These are phyloP conservation scores for Drosophila prostipennis DNA, from an alignment of 2,888 invertebrate species.

Conservation along the genomic window DNA sequence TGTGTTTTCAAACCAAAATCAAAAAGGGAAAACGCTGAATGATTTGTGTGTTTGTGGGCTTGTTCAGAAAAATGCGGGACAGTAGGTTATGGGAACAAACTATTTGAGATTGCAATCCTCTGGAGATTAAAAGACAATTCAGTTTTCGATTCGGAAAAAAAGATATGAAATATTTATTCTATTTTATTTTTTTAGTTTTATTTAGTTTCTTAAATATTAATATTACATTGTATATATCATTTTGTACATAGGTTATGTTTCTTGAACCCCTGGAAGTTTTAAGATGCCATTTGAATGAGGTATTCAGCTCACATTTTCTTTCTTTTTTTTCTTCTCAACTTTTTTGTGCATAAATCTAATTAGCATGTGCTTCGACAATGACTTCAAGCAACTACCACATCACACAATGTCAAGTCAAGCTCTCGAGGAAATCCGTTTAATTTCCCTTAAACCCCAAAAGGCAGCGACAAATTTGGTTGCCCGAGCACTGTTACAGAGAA, in stretches of 20 bases:
- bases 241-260: not conserved
- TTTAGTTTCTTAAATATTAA: too few species aligned
- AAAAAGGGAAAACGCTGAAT: constrained; percentile 26
- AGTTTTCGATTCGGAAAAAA: not conserved
- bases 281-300: not conserved
- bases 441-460: constrained; percentile 51
- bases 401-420: constrained; percentile 33
- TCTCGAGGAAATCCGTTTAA: constrained; percentile 68
- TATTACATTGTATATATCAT: too few species aligned
- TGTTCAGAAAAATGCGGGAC: constrained; percentile 21
- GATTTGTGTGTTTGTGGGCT: constrained; percentile 24
- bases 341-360: constrained; percentile 31
- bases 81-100: constrained; percentile 28
- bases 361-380: constrained; percentile 27
- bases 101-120: not conserved
- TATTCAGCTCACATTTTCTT: not conserved
- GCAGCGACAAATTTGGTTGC: constrained; percentile 34
- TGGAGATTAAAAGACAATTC: not conserved
- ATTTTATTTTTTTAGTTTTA: too few species aligned
- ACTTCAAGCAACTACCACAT: constrained; percentile 23
- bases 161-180: not conserved
- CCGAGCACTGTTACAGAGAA: constrained; percentile 29
- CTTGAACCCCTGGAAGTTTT: not conserved
- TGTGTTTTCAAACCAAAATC: constrained; percentile 53
- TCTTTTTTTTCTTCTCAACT: not conserved